These are phyloP conservation scores for Adelognathus sp. DNA, from an alignment of 2,888 invertebrate species.

Conservation along the genomic window DNA sequence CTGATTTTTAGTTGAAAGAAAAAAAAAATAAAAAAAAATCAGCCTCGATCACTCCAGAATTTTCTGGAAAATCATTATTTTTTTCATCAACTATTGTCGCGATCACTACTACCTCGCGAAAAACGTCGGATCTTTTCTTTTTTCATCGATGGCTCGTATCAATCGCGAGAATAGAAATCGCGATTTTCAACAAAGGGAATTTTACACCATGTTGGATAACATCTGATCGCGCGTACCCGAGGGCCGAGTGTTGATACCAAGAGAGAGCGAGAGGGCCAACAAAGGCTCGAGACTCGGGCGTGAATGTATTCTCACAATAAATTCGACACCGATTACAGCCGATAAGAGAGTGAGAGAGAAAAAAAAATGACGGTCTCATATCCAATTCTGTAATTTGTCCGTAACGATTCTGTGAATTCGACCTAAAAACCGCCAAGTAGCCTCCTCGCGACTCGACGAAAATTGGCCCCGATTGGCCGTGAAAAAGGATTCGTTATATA, in stretches of 20 bases:
- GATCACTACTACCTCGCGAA: conserved; percentile 11
- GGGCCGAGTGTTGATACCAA: neutral
- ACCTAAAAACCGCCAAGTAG: neutral
- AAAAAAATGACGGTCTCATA: too few relatives aligned
- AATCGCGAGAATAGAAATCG: neutral
- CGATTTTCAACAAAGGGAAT: neutral
- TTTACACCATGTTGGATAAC: conserved; percentile 14
- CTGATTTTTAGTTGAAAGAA: too few relatives aligned
- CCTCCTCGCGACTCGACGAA: neutral
- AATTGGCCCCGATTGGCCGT: neutral
- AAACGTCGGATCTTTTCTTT: neutral
- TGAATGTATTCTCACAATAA: too few relatives aligned
- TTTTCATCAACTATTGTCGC: neutral
- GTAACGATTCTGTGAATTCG: neutral
- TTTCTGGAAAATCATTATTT: too few relatives aligned
- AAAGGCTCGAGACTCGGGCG: too few relatives aligned
- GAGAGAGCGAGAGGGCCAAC: neutral
- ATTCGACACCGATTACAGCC: too few relatives aligned
- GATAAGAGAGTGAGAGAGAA: too few relatives aligned
- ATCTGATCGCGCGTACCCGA: neutral
- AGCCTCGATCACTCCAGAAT: too few relatives aligned
- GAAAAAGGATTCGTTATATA: neutral
- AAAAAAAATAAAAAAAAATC: neutral
- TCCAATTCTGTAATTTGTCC: too few relatives aligned
- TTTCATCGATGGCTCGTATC: conserved; percentile 19